These are phyloP conservation scores for Heliangelus exortis DNA, from an alignment of 2,797 vertebrate genomes.

Conservation along the genomic window DNA sequence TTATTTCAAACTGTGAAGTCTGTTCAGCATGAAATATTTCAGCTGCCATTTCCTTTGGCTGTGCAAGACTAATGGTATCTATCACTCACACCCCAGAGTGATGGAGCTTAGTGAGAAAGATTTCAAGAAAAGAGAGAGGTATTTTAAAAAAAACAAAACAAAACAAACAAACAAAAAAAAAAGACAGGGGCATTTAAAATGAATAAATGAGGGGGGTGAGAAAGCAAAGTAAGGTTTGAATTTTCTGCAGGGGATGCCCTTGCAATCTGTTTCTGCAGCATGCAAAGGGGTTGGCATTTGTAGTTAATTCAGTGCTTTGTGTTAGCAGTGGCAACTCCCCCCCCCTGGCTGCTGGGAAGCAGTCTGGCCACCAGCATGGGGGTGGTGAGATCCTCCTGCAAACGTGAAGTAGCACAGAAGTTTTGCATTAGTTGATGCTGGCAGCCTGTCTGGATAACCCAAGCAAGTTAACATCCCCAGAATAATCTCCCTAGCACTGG, in stretches of 20 bases:
- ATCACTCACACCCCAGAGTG: background rate
- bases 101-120: background rate
- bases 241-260: constrained; percentile 5
- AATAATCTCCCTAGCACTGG: constrained; percentile 19
- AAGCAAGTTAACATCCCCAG: constrained; percentile 29
- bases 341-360: constrained; percentile 23
- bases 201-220: background rate
- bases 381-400: constrained; percentile 30
- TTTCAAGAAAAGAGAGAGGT: background rate
- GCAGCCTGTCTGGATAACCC: constrained; percentile 63
- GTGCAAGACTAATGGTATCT: constrained; percentile 54
- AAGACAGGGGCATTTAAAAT: background rate
- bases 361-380: background rate
- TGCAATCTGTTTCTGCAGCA: background rate
- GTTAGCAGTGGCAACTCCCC: background rate
- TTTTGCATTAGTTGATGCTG: constrained; percentile 50
- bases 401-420: constrained; percentile 35
- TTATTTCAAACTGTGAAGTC: constrained; percentile 57
- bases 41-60: constrained; percentile 52
- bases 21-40: constrained; percentile 39
- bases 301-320: background rate
- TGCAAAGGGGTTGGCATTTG: background rate
- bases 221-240: background rate
- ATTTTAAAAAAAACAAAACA: too few species aligned
- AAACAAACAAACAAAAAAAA: background rate